A percentile compares a stretch with the other conserved stretches of the same genome.
phyloP scores from a whole-genome alignment of 2,113 vertebrate genomes.

The Sylvietta virens region DNA sequence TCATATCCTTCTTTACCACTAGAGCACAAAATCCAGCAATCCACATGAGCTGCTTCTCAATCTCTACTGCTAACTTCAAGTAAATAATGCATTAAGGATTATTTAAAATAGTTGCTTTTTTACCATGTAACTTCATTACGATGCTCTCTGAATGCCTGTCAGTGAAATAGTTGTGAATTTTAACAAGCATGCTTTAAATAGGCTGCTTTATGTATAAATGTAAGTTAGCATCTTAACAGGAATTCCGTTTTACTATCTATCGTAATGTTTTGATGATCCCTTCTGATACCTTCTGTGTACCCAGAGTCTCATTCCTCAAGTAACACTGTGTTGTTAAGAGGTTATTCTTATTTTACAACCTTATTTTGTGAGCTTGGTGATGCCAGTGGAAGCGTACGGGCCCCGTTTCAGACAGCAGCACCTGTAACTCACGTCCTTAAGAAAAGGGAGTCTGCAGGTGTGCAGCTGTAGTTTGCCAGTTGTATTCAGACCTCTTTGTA shows the following conservation, averaged over 20 bases:
- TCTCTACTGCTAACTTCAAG: neutral
- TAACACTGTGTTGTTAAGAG: neutral
- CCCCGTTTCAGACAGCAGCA: accelerated
- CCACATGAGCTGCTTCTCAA: neutral
- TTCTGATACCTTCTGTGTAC: constrained; percentile 14
- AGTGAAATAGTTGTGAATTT: neutral
- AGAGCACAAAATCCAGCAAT: constrained; percentile 28
- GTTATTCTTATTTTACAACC: constrained; percentile 32
- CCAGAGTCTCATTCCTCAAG: neutral
- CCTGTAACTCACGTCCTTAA: neutral
- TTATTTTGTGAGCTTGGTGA: neutral
- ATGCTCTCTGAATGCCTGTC: neutral
- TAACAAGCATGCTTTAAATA: constrained; percentile 29
- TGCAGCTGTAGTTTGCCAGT: neutral
- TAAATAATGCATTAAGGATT: neutral
- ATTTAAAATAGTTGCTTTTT: neutral
- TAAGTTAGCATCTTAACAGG: constrained; percentile 1
- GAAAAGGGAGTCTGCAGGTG: neutral
- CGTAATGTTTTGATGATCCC: constrained; percentile 45
- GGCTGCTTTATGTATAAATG: neutral
- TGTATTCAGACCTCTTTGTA: neutral
- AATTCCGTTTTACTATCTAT: constrained; percentile 37
- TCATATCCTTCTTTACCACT: constrained; percentile 10
- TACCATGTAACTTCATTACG: neutral
- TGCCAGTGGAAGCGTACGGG: accelerated